phyloP scores from a whole-genome alignment of 2,113 vertebrate genomes.

The Fulmarus glacialis region DNA sequence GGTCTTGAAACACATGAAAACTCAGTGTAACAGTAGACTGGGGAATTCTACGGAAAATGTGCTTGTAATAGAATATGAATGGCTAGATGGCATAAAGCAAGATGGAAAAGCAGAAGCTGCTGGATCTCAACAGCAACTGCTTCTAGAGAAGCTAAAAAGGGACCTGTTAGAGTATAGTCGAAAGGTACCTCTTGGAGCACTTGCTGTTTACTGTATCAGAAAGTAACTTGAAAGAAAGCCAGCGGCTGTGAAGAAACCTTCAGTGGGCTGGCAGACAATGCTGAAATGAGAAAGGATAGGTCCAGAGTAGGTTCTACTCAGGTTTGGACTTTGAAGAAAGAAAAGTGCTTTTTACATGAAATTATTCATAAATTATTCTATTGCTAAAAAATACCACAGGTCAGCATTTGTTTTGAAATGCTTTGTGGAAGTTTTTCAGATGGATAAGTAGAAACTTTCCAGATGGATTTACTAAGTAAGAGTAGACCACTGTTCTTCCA shows the following conservation, averaged over 20 bases:
- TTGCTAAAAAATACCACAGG: background rate
- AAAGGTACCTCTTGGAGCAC: background rate
- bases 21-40: background rate
- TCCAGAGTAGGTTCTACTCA: background rate
- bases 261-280: background rate
- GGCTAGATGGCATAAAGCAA: background rate
- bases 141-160: background rate
- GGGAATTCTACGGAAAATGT: background rate
- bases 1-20: background rate
- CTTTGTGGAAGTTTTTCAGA: background rate
- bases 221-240: background rate
- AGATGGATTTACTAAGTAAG: background rate
- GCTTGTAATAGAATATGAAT: background rate
- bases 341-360: background rate
- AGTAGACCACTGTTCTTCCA: background rate
- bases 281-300: background rate
- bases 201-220: background rate
- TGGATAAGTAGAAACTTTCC: background rate
- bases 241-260: background rate
- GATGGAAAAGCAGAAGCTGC: background rate
- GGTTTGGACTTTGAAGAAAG: background rate
- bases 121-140: background rate
- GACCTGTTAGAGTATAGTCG: fast-evolving
- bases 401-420: background rate
- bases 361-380: background rate